A percentile compares a stretch with the other conserved stretches of the same genome.
Conservation (phyloP, 2,113 vertebrate species). For the Eonycteris spelaea region DNA sequence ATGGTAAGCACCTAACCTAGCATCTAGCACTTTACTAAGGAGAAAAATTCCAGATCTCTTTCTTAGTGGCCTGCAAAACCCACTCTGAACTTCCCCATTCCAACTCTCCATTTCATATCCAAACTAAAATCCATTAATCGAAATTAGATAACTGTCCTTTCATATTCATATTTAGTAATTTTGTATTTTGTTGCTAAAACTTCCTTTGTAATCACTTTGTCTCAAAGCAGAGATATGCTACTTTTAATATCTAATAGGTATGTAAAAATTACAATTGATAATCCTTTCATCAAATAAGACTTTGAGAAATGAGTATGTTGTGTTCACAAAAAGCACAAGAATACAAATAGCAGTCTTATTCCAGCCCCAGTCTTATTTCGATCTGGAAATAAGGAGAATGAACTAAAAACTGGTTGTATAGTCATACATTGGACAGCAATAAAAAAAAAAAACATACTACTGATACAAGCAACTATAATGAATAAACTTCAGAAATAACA, state of each 20-base stretch:
- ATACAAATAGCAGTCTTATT: background rate
- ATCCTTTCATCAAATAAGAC: background rate
- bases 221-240: background rate
- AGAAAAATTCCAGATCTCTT: background rate
- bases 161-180: background rate
- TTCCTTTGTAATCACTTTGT: constrained; percentile 5
- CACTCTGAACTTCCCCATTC: background rate
- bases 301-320: background rate
- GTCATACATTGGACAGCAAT: background rate
- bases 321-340: background rate
- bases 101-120: background rate
- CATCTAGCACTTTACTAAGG: background rate
- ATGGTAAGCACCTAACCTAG: background rate
- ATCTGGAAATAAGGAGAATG: background rate
- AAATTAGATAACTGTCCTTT: background rate
- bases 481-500: background rate
- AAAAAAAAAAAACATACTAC: background rate
- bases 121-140: constrained; percentile 19
- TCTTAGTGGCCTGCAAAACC: background rate
- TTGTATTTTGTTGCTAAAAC: constrained; percentile 21
- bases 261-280: background rate
- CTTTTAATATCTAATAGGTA: background rate
- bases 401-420: background rate
- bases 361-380: background rate
- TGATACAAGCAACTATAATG: background rate